Evolutionary conservation across 2,113 vertebrate species (phyloP), one percentile per base, ranked within the genome.

Genomic region (Clarias macrocephalus): DNA sequence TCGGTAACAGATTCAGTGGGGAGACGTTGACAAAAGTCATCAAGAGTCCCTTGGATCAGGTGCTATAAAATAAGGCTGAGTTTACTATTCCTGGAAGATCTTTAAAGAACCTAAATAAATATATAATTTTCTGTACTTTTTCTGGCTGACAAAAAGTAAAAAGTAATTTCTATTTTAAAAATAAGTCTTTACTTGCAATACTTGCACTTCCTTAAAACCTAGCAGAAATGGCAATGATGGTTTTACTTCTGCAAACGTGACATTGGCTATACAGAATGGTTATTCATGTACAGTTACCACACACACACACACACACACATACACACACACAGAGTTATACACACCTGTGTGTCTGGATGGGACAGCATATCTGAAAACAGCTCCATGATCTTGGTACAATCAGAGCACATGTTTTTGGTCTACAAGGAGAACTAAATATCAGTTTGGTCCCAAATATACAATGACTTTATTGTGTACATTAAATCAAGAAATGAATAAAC

Each of bases 311-410:
- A 72, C 30, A 6, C 68, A 42, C 70, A 68, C n/a, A 68, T 12
- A 30, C 33, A n/a, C 48, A 28, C 0, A 28, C 48, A 18, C 19
- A 0, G 1, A 73, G 19, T n/a, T 33, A 54, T 52, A 66, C 86
- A 88, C 60, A 95, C 95, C 92, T 95, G 93, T 1, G 88, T 83
- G 16, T 94, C 89, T 52, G 85, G 80, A 85, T 88, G 91, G 72
- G 91, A 91, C 70, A 94, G 89, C 92, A 94, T 91, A 85, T 93
- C 93, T 70, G 85, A 59, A 6, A 94, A 92, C 25, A 93, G 86
- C 86, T 92, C 89, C 57, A 94, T 66, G 80, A 94, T 90, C 88
- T 92, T 91, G 57, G 84, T 91, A 91, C 95, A 96, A 66, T 94
- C 92, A 66, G 84, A 85, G 80, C 95, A 96, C 72, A 87, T 57